These are phyloP conservation scores for Arrhopalites spinosus DNA, from an alignment of 2,888 invertebrate genomes.

Conservation along the genomic window DNA sequence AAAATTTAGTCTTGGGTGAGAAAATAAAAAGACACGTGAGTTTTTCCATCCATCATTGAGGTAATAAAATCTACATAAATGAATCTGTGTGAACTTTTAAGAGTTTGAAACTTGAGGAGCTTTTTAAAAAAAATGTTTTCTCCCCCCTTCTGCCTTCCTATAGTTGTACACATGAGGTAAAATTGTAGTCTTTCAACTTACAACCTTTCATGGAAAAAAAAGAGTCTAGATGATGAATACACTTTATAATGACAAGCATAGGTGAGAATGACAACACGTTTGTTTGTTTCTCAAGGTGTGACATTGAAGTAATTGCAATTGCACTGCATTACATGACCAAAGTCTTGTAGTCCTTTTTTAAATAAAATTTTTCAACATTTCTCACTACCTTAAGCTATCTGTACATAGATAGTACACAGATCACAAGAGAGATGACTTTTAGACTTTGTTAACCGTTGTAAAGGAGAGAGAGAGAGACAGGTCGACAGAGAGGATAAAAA, in stretches of 20 bases:
- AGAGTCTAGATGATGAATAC: neutral
- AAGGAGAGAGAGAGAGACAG: conserved; percentile 14
- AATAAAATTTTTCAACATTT: too few species aligned
- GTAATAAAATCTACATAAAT: conserved; percentile 32
- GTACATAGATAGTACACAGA: neutral
- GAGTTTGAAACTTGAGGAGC: neutral
- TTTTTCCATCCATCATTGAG: conserved; percentile 28
- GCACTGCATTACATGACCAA: conserved; percentile 7
- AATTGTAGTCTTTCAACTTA: too few species aligned
- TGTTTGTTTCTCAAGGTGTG: conserved; percentile 4
- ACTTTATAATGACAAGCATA: neutral
- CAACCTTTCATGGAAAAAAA: neutral
- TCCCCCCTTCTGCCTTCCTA: too few species aligned
- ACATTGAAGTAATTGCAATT: conserved; percentile 7
- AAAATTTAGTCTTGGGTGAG: conserved; percentile 12
- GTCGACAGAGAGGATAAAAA: conserved; percentile 24
- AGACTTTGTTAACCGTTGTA: conserved; percentile 3
- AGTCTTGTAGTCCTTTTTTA: neutral
- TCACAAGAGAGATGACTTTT: neutral
- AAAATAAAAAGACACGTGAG: neutral
- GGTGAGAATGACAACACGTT: conserved; percentile 20
- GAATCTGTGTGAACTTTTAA: conserved; percentile 8
- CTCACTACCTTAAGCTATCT: neutral
- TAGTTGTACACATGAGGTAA: too few species aligned
- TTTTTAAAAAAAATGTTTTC: too few species aligned